Conservation (phyloP, 1,140 invertebrate genomes). For the Leucophenga varia region DNA sequence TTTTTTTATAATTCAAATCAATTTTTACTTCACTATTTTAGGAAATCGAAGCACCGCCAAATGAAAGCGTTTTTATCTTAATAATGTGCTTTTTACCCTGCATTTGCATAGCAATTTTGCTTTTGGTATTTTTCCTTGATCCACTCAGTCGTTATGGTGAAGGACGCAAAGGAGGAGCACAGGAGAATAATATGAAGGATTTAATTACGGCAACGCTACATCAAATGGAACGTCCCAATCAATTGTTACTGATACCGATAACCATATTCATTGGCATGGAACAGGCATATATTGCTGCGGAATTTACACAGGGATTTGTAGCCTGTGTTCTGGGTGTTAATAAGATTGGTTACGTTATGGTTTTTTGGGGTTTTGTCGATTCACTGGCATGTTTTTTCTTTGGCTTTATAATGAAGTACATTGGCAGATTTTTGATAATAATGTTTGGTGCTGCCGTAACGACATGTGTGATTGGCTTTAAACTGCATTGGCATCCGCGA, state of each 20-base stretch:
- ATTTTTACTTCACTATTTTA: too few species aligned
- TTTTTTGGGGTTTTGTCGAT: constrained; percentile 8
- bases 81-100: constrained; percentile 10
- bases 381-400: constrained; percentile 3
- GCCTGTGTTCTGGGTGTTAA: constrained; percentile 7
- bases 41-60: background rate
- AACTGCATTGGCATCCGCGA: constrained; percentile 1
- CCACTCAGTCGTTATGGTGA: constrained; percentile 10
- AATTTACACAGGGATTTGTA: constrained; percentile 6
- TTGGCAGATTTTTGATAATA: constrained; percentile 5
- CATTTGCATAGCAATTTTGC: background rate
- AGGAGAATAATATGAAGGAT: background rate
- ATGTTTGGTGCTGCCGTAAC: constrained; percentile 5
- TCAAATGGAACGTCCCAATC: constrained; percentile 6
- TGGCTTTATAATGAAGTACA: constrained; percentile 10
- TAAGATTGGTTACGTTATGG: constrained; percentile 8
- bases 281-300: constrained; percentile 10
- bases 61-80: constrained; percentile 1
- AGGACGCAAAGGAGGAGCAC: constrained; percentile 1
- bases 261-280: constrained; percentile 10
- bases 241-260: constrained; percentile 8
- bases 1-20: too few species aligned
- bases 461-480: constrained; percentile 3
- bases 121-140: constrained; percentile 3
- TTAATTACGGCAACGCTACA: constrained; percentile 3